Conservation (phyloP, 1,140 invertebrate genomes). For the Neodiprion virginianus region DNA sequence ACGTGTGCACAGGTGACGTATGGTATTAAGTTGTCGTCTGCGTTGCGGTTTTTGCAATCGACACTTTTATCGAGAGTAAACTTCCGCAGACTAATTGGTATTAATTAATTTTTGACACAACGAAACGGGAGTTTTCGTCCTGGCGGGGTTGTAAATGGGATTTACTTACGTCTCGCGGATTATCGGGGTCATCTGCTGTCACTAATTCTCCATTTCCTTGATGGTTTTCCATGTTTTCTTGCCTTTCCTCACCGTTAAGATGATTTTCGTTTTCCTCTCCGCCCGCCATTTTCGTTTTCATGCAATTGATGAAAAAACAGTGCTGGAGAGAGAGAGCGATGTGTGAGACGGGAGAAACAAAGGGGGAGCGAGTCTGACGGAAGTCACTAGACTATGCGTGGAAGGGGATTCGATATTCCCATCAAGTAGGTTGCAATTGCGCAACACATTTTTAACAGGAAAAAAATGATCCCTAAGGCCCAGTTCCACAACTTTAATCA, state of each 20-base stretch:
- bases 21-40: background rate
- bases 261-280: conserved; percentile 31
- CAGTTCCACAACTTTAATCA: no score
- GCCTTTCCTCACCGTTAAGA: conserved; percentile 27
- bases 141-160: conserved; percentile 3
- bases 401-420: no score
- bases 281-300: conserved; percentile 30
- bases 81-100: background rate
- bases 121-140: background rate
- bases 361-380: no score
- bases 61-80: background rate
- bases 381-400: no score
- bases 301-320: background rate
- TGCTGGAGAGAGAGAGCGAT: background rate
- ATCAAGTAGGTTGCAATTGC: no score
- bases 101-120: conserved; percentile 6
- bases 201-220: conserved; percentile 41
- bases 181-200: conserved; percentile 32
- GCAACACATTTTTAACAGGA: no score
- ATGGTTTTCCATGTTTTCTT: conserved; percentile 36
- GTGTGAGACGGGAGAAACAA: no score
- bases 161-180: conserved; percentile 41
- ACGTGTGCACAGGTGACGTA: background rate
- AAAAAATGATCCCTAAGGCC: no score
- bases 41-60: background rate